Percentiles rank a stretch among this genome's conserved stretches.
These are phyloP conservation scores for Zeus faber DNA, from an alignment of 2,113 vertebrate species.

Conservation along the genomic window DNA sequence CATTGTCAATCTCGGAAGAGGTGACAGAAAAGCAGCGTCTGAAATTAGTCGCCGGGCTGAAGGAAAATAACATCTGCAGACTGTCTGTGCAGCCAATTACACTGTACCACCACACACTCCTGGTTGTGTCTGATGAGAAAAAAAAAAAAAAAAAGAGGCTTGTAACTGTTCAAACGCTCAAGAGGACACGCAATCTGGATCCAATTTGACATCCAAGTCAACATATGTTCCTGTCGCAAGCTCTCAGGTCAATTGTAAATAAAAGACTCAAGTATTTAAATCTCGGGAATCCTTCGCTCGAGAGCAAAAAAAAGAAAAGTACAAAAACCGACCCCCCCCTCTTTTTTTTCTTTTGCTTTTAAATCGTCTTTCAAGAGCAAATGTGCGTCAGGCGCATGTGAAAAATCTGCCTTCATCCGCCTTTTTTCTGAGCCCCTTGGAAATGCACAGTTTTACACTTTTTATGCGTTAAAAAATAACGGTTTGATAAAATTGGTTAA, in stretches of 20 bases:
- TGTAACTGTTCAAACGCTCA: constrained; percentile 57
- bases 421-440: no score
- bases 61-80: constrained; percentile 63
- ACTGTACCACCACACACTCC: constrained; percentile 46
- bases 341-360: no score
- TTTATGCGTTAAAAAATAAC: no score
- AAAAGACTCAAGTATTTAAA: constrained; percentile 44
- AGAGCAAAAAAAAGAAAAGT: constrained; percentile 29
- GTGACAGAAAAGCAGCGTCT: constrained; percentile 57
- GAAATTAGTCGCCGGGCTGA: constrained; percentile 49
- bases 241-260: constrained; percentile 60
- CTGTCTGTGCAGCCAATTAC: constrained; percentile 59
- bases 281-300: constrained; percentile 47
- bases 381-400: no score
- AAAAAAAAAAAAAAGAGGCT: constrained; percentile 20
- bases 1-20: constrained; percentile 39
- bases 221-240: constrained; percentile 55
- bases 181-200: constrained; percentile 62
- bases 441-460: no score
- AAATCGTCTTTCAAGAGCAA: no score
- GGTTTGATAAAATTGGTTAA: no score
- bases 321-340: no score
- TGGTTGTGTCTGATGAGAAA: constrained; percentile 52
- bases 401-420: no score
- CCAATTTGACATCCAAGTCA: constrained; percentile 60